Conservation (phyloP, 2,113 vertebrate species). For the Gallinago undulata region DNA sequence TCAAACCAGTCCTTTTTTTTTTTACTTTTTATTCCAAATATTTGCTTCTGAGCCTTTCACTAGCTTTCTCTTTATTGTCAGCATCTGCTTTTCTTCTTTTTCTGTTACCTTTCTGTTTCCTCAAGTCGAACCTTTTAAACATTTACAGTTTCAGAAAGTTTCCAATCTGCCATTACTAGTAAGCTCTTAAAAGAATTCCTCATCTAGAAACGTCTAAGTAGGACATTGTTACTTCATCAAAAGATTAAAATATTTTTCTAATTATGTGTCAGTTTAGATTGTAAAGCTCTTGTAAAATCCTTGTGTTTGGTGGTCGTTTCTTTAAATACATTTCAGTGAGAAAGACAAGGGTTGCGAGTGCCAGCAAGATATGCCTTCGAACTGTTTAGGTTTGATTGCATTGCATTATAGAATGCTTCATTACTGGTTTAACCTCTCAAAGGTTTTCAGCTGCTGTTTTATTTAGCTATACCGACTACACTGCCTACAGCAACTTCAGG, state of each 20-base stretch:
- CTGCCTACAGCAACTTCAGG: slow-evolving; percentile 74
- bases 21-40: not conserved
- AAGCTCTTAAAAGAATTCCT: slow-evolving; percentile 21
- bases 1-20: not conserved
- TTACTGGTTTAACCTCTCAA: slow-evolving; percentile 74
- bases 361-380: slow-evolving; percentile 56
- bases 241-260: slow-evolving; percentile 38
- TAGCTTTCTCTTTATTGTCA: not conserved
- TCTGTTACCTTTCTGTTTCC: not conserved
- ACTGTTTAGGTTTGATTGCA: slow-evolving; percentile 71
- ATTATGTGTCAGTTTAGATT: slow-evolving; percentile 28
- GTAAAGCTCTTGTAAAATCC: slow-evolving; percentile 6
- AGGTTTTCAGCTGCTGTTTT: slow-evolving; percentile 79
- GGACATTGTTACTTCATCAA: slow-evolving; percentile 28
- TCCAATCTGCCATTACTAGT: slow-evolving; percentile 9
- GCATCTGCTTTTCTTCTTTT: not conserved
- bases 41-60: not conserved
- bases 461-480: slow-evolving; percentile 74
- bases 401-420: slow-evolving; percentile 75
- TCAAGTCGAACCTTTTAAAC: not conserved
- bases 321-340: slow-evolving; percentile 12
- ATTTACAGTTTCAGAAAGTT: slow-evolving; percentile 45
- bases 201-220: not conserved
- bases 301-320: not conserved
- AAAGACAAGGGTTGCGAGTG: slow-evolving; percentile 3